Evolutionary conservation across 2,888 invertebrate genomes (phyloP).

Genomic region (Drosophila suboccidentalis): DNA sequence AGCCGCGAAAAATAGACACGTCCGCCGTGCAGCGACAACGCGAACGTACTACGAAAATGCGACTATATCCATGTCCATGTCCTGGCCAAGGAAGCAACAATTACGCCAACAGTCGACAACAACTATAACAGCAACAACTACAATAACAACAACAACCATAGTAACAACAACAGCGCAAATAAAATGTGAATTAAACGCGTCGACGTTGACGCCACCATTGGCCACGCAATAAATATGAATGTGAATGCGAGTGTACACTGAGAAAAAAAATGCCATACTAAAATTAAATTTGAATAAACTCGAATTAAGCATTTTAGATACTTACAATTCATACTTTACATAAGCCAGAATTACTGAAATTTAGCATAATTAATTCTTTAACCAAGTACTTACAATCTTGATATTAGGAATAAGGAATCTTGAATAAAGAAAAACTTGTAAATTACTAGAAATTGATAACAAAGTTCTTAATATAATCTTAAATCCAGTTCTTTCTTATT

Average conservation of each 20-base stretch:
- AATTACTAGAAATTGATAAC: no score
- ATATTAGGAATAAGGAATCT: no score
- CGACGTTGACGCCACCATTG: slow-evolving; percentile 36
- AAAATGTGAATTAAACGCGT: slow-evolving; percentile 80
- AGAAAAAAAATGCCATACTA: no score
- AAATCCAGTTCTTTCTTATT: no score
- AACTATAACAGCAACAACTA: slow-evolving; percentile 32
- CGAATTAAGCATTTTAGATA: no score
- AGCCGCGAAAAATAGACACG: slow-evolving; percentile 67
- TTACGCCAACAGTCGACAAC: slow-evolving; percentile 67
- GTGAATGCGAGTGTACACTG: slow-evolving; percentile 52
- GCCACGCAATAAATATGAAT: slow-evolving; percentile 74
- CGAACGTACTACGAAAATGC: slow-evolving; percentile 74
- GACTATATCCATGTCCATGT: slow-evolving; percentile 73
- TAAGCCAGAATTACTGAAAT: no score
- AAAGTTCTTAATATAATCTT: no score
- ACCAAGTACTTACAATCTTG: no score
- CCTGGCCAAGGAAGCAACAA: slow-evolving; percentile 76
- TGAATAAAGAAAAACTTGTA: no score
- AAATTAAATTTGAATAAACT: no score
- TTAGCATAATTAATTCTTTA: no score
- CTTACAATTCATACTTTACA: no score
- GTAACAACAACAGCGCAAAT: slow-evolving; percentile 54
- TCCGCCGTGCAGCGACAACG: slow-evolving; percentile 82
- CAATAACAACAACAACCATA: slow-evolving; percentile 15